Conservation (phyloP, 1,140 invertebrate genomes). For the Popillia japonica region DNA sequence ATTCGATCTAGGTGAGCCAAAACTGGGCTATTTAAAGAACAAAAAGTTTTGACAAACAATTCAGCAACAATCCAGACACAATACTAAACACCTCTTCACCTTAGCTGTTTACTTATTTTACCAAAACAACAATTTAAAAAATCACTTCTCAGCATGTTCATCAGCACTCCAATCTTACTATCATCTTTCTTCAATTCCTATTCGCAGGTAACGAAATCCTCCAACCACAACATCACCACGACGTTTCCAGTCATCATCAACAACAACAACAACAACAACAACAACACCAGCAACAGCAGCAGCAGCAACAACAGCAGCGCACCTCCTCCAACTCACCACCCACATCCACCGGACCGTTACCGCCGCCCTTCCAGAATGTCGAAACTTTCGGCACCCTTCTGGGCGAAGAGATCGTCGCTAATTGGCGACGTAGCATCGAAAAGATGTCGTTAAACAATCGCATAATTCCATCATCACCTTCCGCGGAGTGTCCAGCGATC, state of each 20-base stretch:
- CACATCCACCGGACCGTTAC: conserved; percentile 60
- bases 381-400: conserved; percentile 75
- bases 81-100: too few relatives aligned
- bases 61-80: too few relatives aligned
- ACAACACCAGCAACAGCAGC: conserved; percentile 42
- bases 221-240: conserved; percentile 4
- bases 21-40: too few relatives aligned
- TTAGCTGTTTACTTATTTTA: too few relatives aligned
- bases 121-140: too few relatives aligned
- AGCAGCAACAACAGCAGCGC: conserved; percentile 47
- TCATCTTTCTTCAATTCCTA: conserved; percentile 9
- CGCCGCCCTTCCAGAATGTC: conserved; percentile 72
- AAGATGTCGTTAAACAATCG: conserved; percentile 64
- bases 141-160: too few relatives aligned
- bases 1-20: too few relatives aligned
- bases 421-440: conserved; percentile 78
- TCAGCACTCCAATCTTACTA: neutral
- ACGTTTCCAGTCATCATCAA: neutral
- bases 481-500: conserved; percentile 49
- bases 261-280: neutral
- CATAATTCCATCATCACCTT: conserved; percentile 47
- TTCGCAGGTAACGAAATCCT: conserved; percentile 20
- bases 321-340: conserved; percentile 59
- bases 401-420: conserved; percentile 80
- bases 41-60: too few relatives aligned